Percentiles rank a stretch among this genome's conserved stretches.
Evolutionary conservation across 2,113 vertebrate species (phyloP).

Genomic region (Ictidomys tridecemlineatus): DNA sequence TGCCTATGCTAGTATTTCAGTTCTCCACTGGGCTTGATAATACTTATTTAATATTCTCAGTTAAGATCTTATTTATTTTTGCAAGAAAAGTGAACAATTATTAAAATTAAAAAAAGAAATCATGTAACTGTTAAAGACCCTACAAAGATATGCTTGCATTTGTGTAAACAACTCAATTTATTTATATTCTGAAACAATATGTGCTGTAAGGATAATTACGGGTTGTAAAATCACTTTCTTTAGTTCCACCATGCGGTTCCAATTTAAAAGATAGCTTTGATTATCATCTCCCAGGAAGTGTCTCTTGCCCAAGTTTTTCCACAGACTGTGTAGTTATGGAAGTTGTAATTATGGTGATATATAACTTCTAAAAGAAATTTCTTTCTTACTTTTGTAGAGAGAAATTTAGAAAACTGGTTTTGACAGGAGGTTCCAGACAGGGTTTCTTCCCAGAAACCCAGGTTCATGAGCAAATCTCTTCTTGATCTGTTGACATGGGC

Average conservation of each 20-base stretch:
- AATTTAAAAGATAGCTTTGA: background rate
- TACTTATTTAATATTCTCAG: background rate
- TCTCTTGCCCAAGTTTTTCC: background rate
- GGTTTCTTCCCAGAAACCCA: background rate
- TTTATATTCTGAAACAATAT: slow-evolving; percentile 12
- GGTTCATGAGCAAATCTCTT: background rate
- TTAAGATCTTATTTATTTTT: background rate
- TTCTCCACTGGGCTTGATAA: slow-evolving; percentile 17
- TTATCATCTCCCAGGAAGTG: background rate
- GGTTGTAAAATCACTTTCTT: background rate
- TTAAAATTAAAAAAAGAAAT: background rate
- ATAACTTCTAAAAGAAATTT: background rate
- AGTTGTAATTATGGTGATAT: background rate
- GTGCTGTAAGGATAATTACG: background rate
- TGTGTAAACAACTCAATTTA: slow-evolving; percentile 26
- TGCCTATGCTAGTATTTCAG: background rate
- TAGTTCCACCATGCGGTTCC: background rate
- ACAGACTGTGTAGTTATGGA: background rate
- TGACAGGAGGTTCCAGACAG: background rate
- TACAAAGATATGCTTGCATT: background rate
- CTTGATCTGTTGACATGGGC: background rate
- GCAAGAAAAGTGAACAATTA: background rate
- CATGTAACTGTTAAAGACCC: background rate
- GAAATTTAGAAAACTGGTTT: background rate
- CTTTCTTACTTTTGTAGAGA: background rate